A percentile compares a stretch with the other conserved stretches of the same genome.
Conservation (phyloP, 2,797 vertebrate genomes). For the Myotis pilosus region DNA sequence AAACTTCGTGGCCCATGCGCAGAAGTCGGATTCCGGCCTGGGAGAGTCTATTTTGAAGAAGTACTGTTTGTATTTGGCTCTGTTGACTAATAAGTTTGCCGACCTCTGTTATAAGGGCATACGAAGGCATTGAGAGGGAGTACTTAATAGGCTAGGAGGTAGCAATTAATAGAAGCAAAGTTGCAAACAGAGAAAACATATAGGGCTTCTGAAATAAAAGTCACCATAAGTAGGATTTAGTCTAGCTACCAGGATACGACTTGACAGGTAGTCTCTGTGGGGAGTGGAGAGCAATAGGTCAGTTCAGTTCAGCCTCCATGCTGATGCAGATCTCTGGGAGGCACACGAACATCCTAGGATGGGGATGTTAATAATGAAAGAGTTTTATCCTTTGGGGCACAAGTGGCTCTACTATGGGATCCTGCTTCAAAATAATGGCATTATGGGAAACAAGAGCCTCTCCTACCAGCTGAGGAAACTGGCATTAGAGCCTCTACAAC, state of each 20-base stretch:
- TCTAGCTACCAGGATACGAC: neutral
- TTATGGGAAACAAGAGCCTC: neutral
- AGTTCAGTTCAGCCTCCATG: neutral
- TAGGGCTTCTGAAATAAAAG: neutral
- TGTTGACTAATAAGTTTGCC: too few relatives aligned
- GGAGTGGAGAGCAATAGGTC: neutral
- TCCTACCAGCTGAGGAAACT: neutral
- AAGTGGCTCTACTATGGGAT: neutral
- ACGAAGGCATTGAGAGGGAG: neutral
- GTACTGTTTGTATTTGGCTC: too few relatives aligned
- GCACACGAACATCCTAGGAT: neutral
- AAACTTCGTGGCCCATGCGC: too few relatives aligned
- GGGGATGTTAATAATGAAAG: neutral
- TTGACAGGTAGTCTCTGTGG: neutral
- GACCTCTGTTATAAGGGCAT: neutral
- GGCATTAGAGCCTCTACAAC: neutral
- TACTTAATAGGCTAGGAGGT: neutral
- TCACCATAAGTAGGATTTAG: neutral
- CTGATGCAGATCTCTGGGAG: neutral
- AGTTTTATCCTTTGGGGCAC: neutral
- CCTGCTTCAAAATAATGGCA: neutral
- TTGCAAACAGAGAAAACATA: neutral
- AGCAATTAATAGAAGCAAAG: neutral
- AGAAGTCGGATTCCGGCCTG: too few relatives aligned
- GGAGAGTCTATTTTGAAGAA: too few relatives aligned